Conservation (phyloP, 53 echinoderm and acorn worm species). For the Stichopus horrens region DNA sequence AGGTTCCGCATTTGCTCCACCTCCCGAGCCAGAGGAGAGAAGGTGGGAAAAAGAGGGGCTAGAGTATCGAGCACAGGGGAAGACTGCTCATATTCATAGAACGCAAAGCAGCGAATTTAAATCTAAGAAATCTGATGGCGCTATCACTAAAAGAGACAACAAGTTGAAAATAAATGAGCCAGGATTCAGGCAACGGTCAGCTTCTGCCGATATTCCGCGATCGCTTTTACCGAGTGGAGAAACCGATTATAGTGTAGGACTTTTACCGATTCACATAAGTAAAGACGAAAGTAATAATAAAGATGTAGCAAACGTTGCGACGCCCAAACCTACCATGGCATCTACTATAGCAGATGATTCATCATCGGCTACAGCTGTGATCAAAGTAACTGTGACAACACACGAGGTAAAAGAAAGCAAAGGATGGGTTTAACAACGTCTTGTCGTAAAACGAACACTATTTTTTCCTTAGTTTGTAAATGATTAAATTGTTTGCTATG, state of each 20-base stretch:
- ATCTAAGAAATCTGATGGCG: slow-evolving; percentile 24
- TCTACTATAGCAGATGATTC: not conserved
- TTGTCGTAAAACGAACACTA: not conserved
- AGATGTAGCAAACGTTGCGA: not conserved
- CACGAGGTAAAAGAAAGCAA: slow-evolving; percentile 34
- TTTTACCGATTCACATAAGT: slow-evolving; percentile 9
- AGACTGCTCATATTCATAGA: slow-evolving; percentile 85
- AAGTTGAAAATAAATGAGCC: slow-evolving; percentile 50
- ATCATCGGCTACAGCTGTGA: slow-evolving; percentile 10
- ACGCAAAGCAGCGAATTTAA: slow-evolving; percentile 63
- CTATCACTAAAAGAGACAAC: slow-evolving; percentile 33
- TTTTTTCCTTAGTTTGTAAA: too few relatives aligned
- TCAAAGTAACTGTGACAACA: slow-evolving; percentile 31
- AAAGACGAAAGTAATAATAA: not conserved
- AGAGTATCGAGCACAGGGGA: slow-evolving; percentile 82
- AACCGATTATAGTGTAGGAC: slow-evolving; percentile 15
- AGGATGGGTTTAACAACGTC: slow-evolving; percentile 17
- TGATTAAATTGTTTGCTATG: too few relatives aligned
- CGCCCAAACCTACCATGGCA: slow-evolving; percentile 7
- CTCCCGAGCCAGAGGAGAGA: slow-evolving; percentile 78
- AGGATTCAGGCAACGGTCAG: slow-evolving; percentile 57
- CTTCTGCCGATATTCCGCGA: slow-evolving; percentile 61
- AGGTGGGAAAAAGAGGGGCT: slow-evolving; percentile 82
- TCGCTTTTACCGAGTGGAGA: slow-evolving; percentile 40
- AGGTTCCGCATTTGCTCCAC: slow-evolving; percentile 84